Base-by-base conservation (phyloP, 2,888 invertebrate species). In the Epinotia brunnichana region DNA sequence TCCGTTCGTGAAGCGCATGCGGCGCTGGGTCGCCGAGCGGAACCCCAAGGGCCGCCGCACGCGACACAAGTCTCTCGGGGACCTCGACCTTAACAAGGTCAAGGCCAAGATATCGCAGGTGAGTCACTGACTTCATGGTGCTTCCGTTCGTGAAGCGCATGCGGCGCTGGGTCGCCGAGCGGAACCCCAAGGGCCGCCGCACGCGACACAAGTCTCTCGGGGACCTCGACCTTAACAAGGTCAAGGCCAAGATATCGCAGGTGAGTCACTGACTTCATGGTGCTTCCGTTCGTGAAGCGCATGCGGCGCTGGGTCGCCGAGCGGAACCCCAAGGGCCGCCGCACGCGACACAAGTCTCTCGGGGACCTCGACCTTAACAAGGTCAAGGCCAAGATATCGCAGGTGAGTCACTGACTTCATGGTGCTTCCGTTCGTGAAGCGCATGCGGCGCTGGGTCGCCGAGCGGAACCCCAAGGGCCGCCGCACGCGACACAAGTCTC, bases 371-470 rank as follows among this genome's bases (percentile, higher is more conserved):
- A 96, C 78, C 89, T 93, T 51, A 86, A 94, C 69, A 90, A 88
- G 76, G 76, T 60, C 35, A 90, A 90, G 70, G 79, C 71, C 4
- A 92, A 90, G 0, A 90, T 91, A 17, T 91, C 92, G 2, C 66
- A 66, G 66, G 66, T 66, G 2, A 13, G 51, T 51, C 9, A 9
- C n/a, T 9, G 3, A 10, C 92, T 99, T 98, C 86, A 98, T 98
- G 97, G 98, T 98, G 69, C 95, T 98, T 77, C 99, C 99, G 53
- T 99, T 98, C 86, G 95, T 99, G 29, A 98, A 97, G 84, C 94
- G 96, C 68, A 94, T 97, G 86, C 95, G 96, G 81, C 94, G 95
- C 66, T 96, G 97, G 95, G 95, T 95, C 67, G 87, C 92, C 67
- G 95, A 95, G 68, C 78, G 87, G 44, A 85, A 83, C 74, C 81